phyloP scores from a whole-genome alignment of 2,888 invertebrate genomes.

The Drosophila prolongata region DNA sequence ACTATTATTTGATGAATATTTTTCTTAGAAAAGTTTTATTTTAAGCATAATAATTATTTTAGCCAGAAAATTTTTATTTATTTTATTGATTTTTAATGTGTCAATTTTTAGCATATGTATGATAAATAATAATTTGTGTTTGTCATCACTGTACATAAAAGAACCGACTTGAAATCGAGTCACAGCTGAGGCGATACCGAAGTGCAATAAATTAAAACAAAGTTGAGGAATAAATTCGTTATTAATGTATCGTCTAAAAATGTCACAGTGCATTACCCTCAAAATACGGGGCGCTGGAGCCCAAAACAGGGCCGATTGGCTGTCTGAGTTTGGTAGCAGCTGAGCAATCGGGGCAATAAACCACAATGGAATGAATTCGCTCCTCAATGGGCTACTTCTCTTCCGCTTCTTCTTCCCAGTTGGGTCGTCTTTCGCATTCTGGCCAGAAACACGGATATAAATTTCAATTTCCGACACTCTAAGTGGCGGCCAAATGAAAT shows the following conservation, averaged over 20 bases:
- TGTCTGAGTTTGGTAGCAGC: constrained; percentile 53
- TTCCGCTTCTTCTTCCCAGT: constrained; percentile 31
- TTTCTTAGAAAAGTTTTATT: no score
- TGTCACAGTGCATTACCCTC: constrained; percentile 74
- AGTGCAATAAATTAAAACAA: constrained; percentile 68
- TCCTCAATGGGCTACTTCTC: constrained; percentile 45
- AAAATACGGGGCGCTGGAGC: constrained; percentile 9
- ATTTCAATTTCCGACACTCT: constrained; percentile 81
- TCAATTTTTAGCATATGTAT: not conserved
- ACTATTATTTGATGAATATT: no score
- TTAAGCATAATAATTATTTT: no score
- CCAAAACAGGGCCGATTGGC: constrained; percentile 6
- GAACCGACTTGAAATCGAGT: constrained; percentile 4
- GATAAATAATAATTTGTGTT: not conserved
- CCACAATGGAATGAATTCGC: constrained; percentile 76
- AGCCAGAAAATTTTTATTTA: no score
- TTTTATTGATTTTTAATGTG: not conserved
- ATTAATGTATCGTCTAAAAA: constrained; percentile 72
- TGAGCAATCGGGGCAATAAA: constrained; percentile 77
- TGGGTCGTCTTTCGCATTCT: constrained; percentile 31
- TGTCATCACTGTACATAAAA: constrained; percentile 1
- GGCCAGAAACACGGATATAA: constrained; percentile 80
- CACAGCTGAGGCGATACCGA: constrained; percentile 65
- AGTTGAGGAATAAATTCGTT: constrained; percentile 63
- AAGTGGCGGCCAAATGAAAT: constrained; percentile 80